Percentiles rank a stretch among this genome's conserved stretches.
Conservation (phyloP, 2,113 vertebrate species). For the Mormoops blainvillei region DNA sequence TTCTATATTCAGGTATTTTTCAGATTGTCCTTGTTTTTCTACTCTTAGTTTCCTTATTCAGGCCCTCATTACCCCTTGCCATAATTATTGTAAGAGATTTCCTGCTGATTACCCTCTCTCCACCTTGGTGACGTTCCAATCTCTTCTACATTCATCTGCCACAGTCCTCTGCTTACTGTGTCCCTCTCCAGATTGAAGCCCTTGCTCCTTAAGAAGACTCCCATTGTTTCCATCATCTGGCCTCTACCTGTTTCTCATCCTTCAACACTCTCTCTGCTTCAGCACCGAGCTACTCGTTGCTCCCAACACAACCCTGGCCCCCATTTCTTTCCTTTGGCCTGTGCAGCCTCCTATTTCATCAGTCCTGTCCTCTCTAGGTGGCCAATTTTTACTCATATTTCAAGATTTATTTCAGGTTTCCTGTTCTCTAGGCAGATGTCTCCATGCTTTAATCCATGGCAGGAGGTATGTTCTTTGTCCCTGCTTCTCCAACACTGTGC, state of each 20-base stretch:
- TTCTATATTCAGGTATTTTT: neutral
- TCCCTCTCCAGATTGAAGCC: neutral
- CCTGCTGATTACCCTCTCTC: neutral
- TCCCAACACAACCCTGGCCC: neutral
- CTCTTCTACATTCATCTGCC: neutral
- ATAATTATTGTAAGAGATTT: neutral
- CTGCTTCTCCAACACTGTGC: neutral
- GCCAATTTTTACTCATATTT: neutral
- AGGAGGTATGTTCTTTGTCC: neutral
- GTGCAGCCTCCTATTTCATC: neutral
- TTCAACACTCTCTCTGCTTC: neutral
- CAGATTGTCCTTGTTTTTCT: neutral
- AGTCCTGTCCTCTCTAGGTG: neutral
- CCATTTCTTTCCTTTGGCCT: neutral
- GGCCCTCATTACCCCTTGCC: neutral
- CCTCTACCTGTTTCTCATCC: neutral
- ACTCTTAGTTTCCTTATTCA: neutral
- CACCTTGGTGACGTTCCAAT: neutral
- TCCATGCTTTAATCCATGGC: neutral
- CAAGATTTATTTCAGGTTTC: neutral
- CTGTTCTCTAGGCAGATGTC: neutral
- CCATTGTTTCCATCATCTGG: neutral
- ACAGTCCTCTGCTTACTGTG: neutral
- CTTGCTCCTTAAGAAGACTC: neutral
- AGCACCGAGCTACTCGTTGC: neutral